phyloP scores from a whole-genome alignment of 2,113 vertebrate species.

The Gymnogyps californianus region DNA sequence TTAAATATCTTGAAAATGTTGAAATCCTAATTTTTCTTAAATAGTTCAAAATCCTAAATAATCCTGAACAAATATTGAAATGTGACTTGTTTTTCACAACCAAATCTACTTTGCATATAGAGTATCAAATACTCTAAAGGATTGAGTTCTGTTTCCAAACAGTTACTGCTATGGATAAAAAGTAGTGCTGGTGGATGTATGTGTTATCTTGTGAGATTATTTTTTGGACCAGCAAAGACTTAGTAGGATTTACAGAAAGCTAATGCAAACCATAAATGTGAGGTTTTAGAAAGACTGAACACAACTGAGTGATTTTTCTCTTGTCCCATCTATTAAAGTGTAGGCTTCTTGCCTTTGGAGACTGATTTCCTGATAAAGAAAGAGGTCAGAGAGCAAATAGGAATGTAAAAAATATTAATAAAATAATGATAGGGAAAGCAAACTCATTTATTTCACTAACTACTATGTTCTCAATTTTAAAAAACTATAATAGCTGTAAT shows the following conservation, averaged over 20 bases:
- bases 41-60: background rate
- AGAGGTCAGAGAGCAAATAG: background rate
- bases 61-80: background rate
- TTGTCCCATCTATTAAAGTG: background rate
- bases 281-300: background rate
- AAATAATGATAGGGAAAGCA: background rate
- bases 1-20: background rate
- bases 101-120: background rate
- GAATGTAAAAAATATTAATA: background rate
- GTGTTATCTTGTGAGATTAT: background rate
- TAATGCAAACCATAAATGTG: background rate
- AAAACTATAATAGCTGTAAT: background rate
- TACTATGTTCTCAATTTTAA: background rate
- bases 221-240: background rate
- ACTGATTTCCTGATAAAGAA: background rate
- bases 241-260: background rate
- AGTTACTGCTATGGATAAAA: background rate
- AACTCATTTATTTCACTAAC: background rate
- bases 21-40: background rate
- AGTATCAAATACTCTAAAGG: background rate
- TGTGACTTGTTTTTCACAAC: background rate
- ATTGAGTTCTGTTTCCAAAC: background rate
- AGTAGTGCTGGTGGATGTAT: background rate
- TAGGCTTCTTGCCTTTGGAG: background rate
- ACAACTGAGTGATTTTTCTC: background rate